These are phyloP conservation scores for human DNA, from an alignment of 2,113 vertebrate species.

Conservation along the genomic window DNA sequence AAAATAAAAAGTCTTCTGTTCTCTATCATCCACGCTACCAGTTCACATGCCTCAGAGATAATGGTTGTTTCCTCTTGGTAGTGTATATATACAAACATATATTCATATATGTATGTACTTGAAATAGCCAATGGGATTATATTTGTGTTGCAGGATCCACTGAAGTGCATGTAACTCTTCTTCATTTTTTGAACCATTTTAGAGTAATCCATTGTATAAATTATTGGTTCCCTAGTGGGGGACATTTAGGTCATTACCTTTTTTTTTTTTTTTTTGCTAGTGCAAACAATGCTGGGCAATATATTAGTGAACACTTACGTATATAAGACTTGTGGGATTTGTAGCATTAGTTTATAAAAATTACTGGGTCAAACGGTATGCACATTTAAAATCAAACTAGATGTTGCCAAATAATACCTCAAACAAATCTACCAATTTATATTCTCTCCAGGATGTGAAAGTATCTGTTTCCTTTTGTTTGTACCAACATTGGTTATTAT, in stretches of 20 bases:
- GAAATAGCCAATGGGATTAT: background rate
- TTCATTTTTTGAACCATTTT: background rate
- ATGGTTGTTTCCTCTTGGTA: background rate
- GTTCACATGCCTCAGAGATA: background rate
- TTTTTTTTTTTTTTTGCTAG: background rate
- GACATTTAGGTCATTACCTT: background rate
- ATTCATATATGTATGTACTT: background rate
- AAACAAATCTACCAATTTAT: background rate
- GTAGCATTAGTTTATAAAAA: background rate
- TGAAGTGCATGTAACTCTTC: background rate
- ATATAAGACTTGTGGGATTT: background rate
- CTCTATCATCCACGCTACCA: background rate
- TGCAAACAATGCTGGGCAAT: background rate
- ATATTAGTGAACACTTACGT: background rate
- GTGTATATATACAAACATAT: background rate
- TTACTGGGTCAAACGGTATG: background rate
- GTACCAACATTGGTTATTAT: background rate
- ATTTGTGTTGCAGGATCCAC: background rate
- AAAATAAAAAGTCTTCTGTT: background rate
- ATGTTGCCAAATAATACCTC: background rate
- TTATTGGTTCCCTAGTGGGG: background rate
- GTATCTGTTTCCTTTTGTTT: background rate
- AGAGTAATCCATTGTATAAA: background rate
- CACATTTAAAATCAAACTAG: background rate
- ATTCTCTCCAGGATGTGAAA: background rate